Percentiles rank a stretch among this genome's conserved stretches.
These are phyloP conservation scores for Eulithis testata DNA, from an alignment of 2,888 invertebrate genomes.

Conservation along the genomic window DNA sequence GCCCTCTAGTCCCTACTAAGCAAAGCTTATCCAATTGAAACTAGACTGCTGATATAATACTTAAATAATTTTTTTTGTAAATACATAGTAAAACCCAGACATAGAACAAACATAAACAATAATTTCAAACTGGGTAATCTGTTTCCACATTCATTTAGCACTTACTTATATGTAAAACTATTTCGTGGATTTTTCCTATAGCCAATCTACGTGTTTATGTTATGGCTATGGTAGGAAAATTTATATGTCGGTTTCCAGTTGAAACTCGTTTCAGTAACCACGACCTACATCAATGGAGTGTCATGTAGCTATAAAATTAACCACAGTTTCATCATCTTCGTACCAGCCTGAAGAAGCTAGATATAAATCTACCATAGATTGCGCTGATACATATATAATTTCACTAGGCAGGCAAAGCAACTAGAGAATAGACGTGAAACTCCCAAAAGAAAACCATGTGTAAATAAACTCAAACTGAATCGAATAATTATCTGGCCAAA, in stretches of 20 bases:
- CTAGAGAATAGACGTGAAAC: constrained; percentile 13
- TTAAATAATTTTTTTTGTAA: too few species aligned
- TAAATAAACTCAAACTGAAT: neutral
- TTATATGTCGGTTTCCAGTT: constrained; percentile 15
- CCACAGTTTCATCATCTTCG: too few species aligned
- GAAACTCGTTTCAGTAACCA: neutral
- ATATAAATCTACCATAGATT: too few species aligned
- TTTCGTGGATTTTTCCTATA: constrained; percentile 15
- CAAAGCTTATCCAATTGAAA: too few species aligned
- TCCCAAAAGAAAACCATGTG: neutral
- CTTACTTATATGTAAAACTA: constrained; percentile 2
- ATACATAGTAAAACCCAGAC: too few species aligned
- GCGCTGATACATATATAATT: constrained; percentile 16
- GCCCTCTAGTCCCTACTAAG: too few species aligned
- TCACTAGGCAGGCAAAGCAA: constrained; percentile 25
- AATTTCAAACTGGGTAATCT: constrained; percentile 27
- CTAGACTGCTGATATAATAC: too few species aligned
- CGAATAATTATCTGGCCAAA: too few species aligned
- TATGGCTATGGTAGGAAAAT: constrained; percentile 16
- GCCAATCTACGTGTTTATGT: constrained; percentile 2
- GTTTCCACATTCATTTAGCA: constrained; percentile 25
- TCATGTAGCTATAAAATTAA: too few species aligned
- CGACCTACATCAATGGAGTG: too few species aligned
- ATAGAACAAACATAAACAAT: neutral
- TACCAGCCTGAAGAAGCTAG: too few species aligned